phyloP scores from a whole-genome alignment of 2,797 vertebrate genomes.

The Peromyscus attwateri region DNA sequence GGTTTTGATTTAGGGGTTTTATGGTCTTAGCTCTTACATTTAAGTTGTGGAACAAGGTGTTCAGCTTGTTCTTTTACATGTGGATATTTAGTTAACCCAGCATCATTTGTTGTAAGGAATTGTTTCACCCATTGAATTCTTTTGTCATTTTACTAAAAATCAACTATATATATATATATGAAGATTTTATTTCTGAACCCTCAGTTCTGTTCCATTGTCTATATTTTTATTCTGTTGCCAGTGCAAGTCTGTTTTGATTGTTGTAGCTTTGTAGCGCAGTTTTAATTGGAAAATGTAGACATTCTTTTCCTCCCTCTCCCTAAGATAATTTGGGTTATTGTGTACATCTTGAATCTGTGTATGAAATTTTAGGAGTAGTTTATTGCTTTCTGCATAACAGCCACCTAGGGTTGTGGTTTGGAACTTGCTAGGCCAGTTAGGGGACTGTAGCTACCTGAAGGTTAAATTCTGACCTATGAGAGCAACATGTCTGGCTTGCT shows the following conservation, averaged over 20 bases:
- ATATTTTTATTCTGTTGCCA: not conserved
- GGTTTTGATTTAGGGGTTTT: not conserved
- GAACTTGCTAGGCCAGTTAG: not conserved
- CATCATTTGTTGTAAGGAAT: slow-evolving; percentile 31
- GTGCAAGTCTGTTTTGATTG: not conserved
- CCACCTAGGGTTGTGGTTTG: not conserved
- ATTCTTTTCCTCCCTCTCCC: not conserved
- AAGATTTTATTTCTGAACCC: not conserved
- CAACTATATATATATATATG: not conserved
- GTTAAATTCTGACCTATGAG: not conserved
- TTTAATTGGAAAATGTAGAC: not conserved
- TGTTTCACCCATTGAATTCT: not conserved
- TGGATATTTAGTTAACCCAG: not conserved
- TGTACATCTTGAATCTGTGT: not conserved
- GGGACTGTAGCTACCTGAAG: not conserved
- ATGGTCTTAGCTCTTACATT: not conserved
- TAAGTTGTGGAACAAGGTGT: not conserved
- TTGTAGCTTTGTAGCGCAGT: not conserved
- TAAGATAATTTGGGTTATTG: not conserved
- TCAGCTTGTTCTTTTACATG: not conserved
- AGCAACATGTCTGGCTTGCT: not conserved
- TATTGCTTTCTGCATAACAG: not conserved
- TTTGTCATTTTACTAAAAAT: not conserved
- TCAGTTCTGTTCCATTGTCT: not conserved
- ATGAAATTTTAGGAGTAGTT: not conserved